Percentiles rank a stretch among this genome's conserved stretches.
Evolutionary conservation across 1,140 invertebrate species (phyloP).

Genomic region (Aphis craccivora): DNA sequence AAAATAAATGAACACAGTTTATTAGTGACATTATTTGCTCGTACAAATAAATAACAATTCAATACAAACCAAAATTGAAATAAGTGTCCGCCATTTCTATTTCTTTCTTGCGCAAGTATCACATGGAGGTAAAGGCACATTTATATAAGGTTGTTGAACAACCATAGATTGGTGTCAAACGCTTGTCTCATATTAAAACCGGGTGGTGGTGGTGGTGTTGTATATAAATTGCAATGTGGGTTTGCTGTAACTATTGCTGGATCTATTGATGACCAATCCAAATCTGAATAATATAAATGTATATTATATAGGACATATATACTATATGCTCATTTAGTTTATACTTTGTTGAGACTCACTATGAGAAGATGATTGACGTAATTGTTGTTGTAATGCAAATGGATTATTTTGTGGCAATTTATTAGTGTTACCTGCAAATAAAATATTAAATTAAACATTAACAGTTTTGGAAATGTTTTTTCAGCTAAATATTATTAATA

Average conservation of each 20-base stretch:
- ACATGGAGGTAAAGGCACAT: constrained; percentile 57
- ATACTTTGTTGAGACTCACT: constrained; percentile 60
- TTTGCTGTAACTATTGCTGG: constrained; percentile 82
- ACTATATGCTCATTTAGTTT: neutral
- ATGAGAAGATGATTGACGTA: constrained; percentile 49
- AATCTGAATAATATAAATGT: constrained; percentile 57
- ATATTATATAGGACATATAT: neutral
- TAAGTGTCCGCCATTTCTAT: constrained; percentile 52
- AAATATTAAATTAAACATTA: neutral
- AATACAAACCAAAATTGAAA: constrained; percentile 51
- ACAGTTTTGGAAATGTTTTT: neutral
- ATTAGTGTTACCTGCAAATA: constrained; percentile 45
- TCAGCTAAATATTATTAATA: neutral
- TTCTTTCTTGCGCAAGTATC: constrained; percentile 51
- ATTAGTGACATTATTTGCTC: neutral
- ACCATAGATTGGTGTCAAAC: constrained; percentile 62
- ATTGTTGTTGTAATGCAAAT: constrained; percentile 55
- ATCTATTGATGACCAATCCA: constrained; percentile 84
- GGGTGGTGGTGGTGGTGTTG: constrained; percentile 67
- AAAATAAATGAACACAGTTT: constrained; percentile 10
- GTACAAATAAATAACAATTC: neutral
- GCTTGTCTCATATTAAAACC: constrained; percentile 65
- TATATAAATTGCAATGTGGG: constrained; percentile 67
- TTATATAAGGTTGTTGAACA: constrained; percentile 65
- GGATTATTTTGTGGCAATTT: constrained; percentile 55